phyloP scores from a whole-genome alignment of 1,140 invertebrate species.

The roundworm (Caenorhabditis elegans) region WBcel235 BX284606.5:11618001-11618500 shows the following conservation, averaged over 20 bases:
- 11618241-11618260: constrained; percentile 15
- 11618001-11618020: constrained; percentile 50
- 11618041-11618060: constrained; percentile 43
- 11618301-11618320: neutral
- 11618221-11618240: constrained; percentile 38
- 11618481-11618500: constrained; percentile 46
- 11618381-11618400: constrained; percentile 47
- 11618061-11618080: constrained; percentile 22
- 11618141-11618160: constrained; percentile 7
- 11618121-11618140: neutral
- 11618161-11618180: constrained; percentile 45
- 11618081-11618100: constrained; percentile 29
- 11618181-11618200: constrained; percentile 44
- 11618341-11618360: constrained; percentile 32
- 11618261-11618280: constrained; percentile 7
- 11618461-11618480: constrained; percentile 42
- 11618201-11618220: constrained; percentile 49
- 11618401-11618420: constrained; percentile 47
- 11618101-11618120: neutral
- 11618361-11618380: constrained; percentile 37
- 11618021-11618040: constrained; percentile 48
- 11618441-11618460: constrained; percentile 48
- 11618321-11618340: neutral
- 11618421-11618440: constrained; percentile 40
- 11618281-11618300: neutral